Conservation (phyloP, 1,140 invertebrate genomes). For the Andricus grossulariae region DNA sequence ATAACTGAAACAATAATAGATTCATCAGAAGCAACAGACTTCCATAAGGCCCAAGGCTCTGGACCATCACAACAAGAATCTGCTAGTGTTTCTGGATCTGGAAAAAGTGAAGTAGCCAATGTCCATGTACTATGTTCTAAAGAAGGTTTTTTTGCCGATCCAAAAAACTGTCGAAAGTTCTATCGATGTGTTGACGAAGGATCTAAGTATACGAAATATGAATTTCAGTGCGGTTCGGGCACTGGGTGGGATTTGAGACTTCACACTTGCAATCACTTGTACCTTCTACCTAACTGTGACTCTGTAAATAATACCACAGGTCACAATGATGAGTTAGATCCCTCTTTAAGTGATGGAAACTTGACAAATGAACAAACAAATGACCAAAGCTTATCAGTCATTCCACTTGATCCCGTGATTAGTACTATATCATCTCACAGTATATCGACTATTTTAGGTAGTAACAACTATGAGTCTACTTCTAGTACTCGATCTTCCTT, state of each 20-base stretch:
- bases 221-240: slow-evolving; percentile 65
- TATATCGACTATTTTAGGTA: slow-evolving; percentile 57
- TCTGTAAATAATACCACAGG: too few relatives aligned
- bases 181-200: slow-evolving; percentile 75
- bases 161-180: slow-evolving; percentile 79
- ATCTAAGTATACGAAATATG: slow-evolving; percentile 66
- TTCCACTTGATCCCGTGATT: slow-evolving; percentile 77
- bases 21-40: not conserved
- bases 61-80: too few relatives aligned
- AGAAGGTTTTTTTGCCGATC: slow-evolving; percentile 51
- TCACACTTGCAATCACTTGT: slow-evolving; percentile 66
- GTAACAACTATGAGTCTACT: not conserved
- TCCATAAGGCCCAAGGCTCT: too few relatives aligned
- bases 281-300: not conserved
- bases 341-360: too few relatives aligned
- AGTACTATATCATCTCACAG: slow-evolving; percentile 78
- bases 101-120: too few relatives aligned
- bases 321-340: too few relatives aligned
- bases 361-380: too few relatives aligned
- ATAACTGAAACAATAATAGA: not conserved
- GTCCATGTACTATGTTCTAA: too few relatives aligned
- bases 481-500: not conserved
- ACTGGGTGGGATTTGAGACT: slow-evolving; percentile 71
- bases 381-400: slow-evolving; percentile 70
- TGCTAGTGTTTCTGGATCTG: too few relatives aligned